Evolutionary conservation across 53 echinoderm and acorn worm species (phyloP).

Genomic region (Holothuria leucospilota): DNA sequence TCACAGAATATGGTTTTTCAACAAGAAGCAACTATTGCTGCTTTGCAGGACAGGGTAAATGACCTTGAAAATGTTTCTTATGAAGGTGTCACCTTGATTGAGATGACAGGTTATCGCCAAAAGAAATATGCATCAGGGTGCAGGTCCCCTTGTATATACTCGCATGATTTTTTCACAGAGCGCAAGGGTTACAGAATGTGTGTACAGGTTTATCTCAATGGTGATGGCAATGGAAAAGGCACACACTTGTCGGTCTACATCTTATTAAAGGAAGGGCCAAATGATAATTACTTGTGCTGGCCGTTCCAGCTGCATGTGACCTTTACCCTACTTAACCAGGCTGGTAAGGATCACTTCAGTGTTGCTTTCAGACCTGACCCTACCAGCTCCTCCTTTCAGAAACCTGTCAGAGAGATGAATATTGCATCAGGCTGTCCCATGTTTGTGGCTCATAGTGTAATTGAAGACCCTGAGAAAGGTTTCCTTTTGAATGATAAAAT

Average conservation of each 20-base stretch:
- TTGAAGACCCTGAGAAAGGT: conserved; percentile 26
- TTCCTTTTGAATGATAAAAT: conserved; percentile 25
- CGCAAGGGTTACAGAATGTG: conserved; percentile 46
- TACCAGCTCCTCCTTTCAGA: conserved; percentile 60
- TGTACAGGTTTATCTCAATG: conserved; percentile 37
- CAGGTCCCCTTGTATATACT: conserved; percentile 13
- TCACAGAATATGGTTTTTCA: background rate
- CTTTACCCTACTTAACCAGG: conserved; percentile 44
- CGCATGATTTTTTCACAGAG: conserved; percentile 17
- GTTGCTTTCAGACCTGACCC: conserved; percentile 74
- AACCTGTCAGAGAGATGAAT: conserved; percentile 77
- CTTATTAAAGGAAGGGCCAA: conserved; percentile 1
- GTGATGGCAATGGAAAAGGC: conserved; percentile 51
- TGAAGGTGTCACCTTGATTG: conserved; percentile 12
- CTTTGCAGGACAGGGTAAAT: background rate
- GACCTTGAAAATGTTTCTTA: background rate
- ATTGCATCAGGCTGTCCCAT: conserved; percentile 81
- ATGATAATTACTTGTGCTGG: conserved; percentile 43
- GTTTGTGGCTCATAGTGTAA: conserved; percentile 62
- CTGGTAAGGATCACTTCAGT: conserved; percentile 52
- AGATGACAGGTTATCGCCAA: conserved; percentile 6
- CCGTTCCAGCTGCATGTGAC: conserved; percentile 37
- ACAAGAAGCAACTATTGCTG: background rate
- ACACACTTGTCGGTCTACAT: conserved; percentile 46
- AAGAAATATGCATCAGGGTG: background rate